Evolutionary conservation across 2,113 vertebrate species (phyloP).

Genomic region (Myrmophylax atrothorax): DNA sequence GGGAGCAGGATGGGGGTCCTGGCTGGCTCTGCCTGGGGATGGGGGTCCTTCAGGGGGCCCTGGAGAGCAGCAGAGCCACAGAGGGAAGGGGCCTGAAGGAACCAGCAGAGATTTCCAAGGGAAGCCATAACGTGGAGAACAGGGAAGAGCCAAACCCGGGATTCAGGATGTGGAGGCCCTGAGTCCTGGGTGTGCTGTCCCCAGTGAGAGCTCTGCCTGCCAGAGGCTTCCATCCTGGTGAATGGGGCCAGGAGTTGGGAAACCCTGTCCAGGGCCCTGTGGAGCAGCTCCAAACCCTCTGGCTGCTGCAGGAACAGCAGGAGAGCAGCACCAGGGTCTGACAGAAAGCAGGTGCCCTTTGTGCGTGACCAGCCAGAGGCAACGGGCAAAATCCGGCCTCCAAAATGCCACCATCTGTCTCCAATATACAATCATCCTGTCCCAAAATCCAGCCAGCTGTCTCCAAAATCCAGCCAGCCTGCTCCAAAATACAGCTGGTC

Average conservation of each 20-base stretch:
- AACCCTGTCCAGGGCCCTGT: not conserved
- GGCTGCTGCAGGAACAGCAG: not conserved
- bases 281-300: not conserved
- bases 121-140: not conserved
- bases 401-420: not conserved
- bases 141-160: not conserved
- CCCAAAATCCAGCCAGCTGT: accelerated
- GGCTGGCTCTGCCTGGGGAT: not conserved
- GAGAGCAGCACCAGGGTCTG: not conserved
- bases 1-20: not conserved
- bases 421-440: not conserved
- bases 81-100: not conserved
- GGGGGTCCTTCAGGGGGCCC: not conserved
- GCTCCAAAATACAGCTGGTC: not conserved
- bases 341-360: not conserved
- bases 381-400: accelerated
- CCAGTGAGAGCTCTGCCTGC: not conserved
- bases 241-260: not conserved
- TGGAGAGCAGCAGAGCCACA: not conserved
- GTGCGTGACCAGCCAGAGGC: not conserved
- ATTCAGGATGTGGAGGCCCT: accelerated
- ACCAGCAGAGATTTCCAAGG: not conserved
- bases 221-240: not conserved
- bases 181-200: not conserved
- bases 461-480: not conserved